Percentiles rank a stretch among this genome's conserved stretches.
These are phyloP conservation scores for Actinostola sp. DNA, from an alignment of 92 coral and sea anemone species.

Conservation along the genomic window DNA sequence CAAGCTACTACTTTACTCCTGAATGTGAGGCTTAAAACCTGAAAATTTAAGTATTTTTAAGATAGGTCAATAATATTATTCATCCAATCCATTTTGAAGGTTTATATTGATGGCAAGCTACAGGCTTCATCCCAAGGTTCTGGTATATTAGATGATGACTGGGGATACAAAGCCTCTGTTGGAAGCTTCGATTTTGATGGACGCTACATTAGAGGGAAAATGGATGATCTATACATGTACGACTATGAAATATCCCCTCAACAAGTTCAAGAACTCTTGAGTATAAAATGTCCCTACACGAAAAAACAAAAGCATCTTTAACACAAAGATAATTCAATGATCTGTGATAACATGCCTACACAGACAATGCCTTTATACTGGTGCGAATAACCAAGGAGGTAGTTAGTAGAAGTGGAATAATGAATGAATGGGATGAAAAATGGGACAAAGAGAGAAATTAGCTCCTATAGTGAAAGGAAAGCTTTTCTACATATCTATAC, in stretches of 20 bases:
- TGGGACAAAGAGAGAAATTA: no score
- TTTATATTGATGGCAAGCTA: conserved; percentile 79
- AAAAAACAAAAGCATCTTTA: neutral
- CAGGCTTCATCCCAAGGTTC: conserved; percentile 61
- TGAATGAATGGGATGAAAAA: no score
- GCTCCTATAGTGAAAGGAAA: no score
- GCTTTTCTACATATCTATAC: no score
- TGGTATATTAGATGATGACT: conserved; percentile 85
- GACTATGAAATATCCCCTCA: conserved; percentile 81
- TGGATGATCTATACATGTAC: conserved; percentile 88
- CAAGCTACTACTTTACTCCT: no score
- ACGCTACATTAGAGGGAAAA: conserved; percentile 70
- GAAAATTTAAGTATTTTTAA: neutral
- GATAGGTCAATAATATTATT: neutral
- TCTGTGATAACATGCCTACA: no score
- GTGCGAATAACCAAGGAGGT: no score
- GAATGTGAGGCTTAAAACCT: no score
- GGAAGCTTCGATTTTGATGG: conserved; percentile 97
- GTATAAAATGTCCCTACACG: conserved; percentile 69
- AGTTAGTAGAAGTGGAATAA: no score
- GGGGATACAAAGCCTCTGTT: conserved; percentile 98
- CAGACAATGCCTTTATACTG: no score
- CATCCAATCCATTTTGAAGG: conserved; percentile 40
- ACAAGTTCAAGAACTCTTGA: conserved; percentile 73
- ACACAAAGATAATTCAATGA: neutral